A percentile compares a stretch with the other conserved stretches of the same genome.
phyloP scores from a whole-genome alignment of 2,113 vertebrate genomes.

The Rattus rattus region DNA sequence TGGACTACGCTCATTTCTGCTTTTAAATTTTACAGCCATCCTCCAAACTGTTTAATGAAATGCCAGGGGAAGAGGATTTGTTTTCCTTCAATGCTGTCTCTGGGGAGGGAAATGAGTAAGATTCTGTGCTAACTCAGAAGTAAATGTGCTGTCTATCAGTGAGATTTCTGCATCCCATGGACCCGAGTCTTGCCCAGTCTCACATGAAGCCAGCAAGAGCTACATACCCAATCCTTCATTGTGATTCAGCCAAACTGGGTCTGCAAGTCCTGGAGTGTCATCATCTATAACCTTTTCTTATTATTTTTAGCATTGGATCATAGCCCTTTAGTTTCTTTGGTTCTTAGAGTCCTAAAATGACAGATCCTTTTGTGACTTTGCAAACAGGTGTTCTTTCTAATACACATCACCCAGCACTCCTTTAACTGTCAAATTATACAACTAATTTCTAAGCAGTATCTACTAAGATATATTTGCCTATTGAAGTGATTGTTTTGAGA shows the following conservation, averaged over 20 bases:
- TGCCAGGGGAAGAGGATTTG: background rate
- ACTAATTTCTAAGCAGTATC: background rate
- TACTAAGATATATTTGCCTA: background rate
- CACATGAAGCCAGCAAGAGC: background rate
- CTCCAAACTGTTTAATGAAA: background rate
- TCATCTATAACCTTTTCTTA: background rate
- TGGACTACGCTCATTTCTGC: background rate
- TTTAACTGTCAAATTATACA: background rate
- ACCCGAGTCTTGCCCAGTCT: background rate
- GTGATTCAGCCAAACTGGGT: background rate
- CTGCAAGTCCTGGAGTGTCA: background rate
- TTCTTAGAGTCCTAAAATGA: background rate
- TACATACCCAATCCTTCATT: background rate
- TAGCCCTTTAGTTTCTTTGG: background rate
- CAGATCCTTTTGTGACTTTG: background rate
- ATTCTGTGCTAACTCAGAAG: background rate
- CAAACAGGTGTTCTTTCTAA: background rate
- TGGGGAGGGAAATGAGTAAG: background rate
- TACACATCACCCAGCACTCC: background rate
- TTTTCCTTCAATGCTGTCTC: background rate
- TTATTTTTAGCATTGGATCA: background rate
- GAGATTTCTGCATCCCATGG: accelerated
- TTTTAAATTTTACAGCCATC: background rate
- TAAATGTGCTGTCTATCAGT: background rate
- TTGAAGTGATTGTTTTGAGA: background rate